Percentiles rank a stretch among this genome's conserved stretches.
phyloP scores from a whole-genome alignment of 2,888 invertebrate species.

The Tortricodes alternella region DNA sequence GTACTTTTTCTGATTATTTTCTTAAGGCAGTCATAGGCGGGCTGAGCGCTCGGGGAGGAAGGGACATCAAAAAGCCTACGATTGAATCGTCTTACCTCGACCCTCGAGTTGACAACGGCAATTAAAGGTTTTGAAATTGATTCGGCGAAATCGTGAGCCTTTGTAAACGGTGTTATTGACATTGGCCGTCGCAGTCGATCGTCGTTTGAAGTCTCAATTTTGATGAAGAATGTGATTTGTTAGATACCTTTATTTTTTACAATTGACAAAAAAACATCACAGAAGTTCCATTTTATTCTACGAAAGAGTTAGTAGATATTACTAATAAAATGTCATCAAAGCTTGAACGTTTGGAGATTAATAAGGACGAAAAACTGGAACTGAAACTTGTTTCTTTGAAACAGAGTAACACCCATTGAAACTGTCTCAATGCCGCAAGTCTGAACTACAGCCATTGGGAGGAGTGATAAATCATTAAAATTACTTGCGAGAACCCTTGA shows the following conservation, averaged over 20 bases:
- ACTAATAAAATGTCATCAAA: too few relatives aligned
- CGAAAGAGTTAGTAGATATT: too few relatives aligned
- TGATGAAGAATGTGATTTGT: constrained; percentile 17
- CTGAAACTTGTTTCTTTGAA: neutral
- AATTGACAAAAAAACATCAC: too few relatives aligned
- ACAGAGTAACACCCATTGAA: neutral
- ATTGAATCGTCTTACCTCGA: constrained; percentile 53
- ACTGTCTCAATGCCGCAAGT: neutral
- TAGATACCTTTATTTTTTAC: too few relatives aligned
- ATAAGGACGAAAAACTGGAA: neutral
- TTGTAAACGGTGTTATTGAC: constrained; percentile 69
- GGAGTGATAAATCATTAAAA: constrained; percentile 72
- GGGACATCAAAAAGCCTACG: constrained; percentile 61
- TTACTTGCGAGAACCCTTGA: constrained; percentile 66
- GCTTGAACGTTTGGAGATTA: too few relatives aligned
- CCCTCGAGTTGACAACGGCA: constrained; percentile 56
- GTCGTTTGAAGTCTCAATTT: constrained; percentile 56
- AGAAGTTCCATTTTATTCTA: too few relatives aligned
- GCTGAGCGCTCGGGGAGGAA: constrained; percentile 31
- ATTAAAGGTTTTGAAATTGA: constrained; percentile 78
- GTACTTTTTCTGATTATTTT: constrained; percentile 66
- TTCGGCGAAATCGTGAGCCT: constrained; percentile 59
- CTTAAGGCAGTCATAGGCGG: constrained; percentile 44
- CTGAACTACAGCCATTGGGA: constrained; percentile 34
- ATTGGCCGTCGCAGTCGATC: constrained; percentile 51